Percentiles rank a stretch among this genome's conserved stretches.
These are phyloP conservation scores for Metalampra italica DNA, from an alignment of 2,888 invertebrate genomes.

Conservation along the genomic window DNA sequence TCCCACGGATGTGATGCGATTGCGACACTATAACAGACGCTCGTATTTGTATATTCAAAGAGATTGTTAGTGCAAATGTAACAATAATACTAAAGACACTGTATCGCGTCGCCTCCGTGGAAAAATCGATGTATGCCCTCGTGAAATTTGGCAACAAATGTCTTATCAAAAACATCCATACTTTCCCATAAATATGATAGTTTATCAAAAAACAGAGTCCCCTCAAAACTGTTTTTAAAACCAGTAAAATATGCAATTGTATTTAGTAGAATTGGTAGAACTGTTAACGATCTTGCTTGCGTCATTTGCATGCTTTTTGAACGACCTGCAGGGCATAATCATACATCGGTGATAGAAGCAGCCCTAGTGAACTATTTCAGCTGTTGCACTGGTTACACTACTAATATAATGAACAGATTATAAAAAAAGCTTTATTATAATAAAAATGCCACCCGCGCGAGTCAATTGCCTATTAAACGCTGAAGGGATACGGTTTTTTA, in stretches of 20 bases:
- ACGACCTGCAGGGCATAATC: no score
- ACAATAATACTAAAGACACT: not conserved
- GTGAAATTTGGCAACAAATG: no score
- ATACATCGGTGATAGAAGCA: not conserved
- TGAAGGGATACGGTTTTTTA: conserved; percentile 14
- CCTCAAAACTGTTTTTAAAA: no score
- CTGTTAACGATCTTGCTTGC: no score
- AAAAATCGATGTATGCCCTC: not conserved
- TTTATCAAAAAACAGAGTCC: no score
- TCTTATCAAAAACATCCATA: no score
- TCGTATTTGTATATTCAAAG: not conserved
- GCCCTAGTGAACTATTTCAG: not conserved
- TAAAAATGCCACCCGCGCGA: conserved; percentile 11
- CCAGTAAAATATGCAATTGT: no score
- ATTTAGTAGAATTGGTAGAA: no score
- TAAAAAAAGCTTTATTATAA: conserved; percentile 20
- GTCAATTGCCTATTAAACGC: conserved; percentile 14
- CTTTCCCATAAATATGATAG: no score
- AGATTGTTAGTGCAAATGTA: not conserved
- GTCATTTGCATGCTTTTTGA: no score
- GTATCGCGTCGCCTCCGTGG: not conserved
- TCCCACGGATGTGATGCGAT: not conserved
- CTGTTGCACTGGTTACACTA: conserved; percentile 11
- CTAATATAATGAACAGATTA: conserved; percentile 13
- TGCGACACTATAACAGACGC: not conserved